A percentile compares a stretch with the other conserved stretches of the same genome.
These are phyloP conservation scores for Fregata magnificens DNA, from an alignment of 2,113 vertebrate species.

Conservation along the genomic window DNA sequence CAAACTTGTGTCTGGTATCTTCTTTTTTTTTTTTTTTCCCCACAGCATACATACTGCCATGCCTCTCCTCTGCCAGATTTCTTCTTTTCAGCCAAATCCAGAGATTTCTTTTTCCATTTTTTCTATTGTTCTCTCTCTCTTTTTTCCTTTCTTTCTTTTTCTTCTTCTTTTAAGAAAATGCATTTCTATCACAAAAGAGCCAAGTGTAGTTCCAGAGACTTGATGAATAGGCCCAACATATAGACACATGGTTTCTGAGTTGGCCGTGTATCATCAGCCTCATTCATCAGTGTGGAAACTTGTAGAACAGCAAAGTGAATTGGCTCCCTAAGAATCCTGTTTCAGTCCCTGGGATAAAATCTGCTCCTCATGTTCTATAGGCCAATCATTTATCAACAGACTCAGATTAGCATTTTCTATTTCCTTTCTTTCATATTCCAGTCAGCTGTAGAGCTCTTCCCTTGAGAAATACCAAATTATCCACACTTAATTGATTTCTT, in stretches of 20 bases:
- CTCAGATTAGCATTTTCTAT: constrained; percentile 6
- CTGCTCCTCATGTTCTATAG: neutral
- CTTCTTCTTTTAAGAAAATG: neutral
- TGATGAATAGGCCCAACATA: neutral
- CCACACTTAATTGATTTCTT: constrained; percentile 41
- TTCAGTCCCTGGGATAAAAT: neutral
- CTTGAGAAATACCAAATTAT: constrained; percentile 31
- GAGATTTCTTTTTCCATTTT: neutral
- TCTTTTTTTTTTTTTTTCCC: neutral
- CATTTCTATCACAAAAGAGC: neutral
- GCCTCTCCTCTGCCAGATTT: neutral
- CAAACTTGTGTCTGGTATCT: neutral
- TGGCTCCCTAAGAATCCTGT: neutral
- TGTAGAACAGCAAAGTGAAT: neutral
- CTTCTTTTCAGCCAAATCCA: neutral
- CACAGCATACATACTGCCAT: neutral
- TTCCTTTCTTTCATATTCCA: constrained; percentile 19
- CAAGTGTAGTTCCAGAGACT: neutral
- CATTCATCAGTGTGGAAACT: neutral
- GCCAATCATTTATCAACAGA: neutral
- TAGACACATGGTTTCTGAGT: neutral
- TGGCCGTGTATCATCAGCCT: neutral
- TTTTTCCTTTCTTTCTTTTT: neutral
- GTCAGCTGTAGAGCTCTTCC: neutral
- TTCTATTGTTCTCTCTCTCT: too few species aligned